Evolutionary conservation across 2,113 vertebrate genomes (phyloP), one percentile per base, ranked within the genome.

Genomic region (Grantiella picta): DNA sequence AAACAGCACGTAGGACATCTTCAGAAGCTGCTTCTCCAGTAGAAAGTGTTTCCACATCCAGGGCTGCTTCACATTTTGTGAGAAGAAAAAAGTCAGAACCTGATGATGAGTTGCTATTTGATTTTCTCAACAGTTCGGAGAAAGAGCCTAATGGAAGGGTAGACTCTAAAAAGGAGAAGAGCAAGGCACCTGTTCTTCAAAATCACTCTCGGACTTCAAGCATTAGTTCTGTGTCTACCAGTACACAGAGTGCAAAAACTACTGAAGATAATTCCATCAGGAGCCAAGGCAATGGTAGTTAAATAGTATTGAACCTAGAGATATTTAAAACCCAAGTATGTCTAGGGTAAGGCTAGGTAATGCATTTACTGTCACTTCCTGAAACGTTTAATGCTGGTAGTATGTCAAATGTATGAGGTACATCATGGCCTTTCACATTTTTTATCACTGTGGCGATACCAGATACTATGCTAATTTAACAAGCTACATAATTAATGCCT

Each of bases 41-140:
- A 53, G 97, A 98, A 82, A 91, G 56, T 19, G 25, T 91, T 18
- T 97, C 96, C 72, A 73, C 96, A 31, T 54, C 97, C 65, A 99
- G 98, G 96, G 91, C 97, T 60, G 98, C 98, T 2, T 98, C 98
- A 17, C 98, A 98, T 87, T 99, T 99, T 93, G 98, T 99, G 79
- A 98, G 99, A 96, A 98, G 98, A 77, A 99, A 98, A 97, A 99
- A 99, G 89, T 98, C 98, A 16, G 99, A 99, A 84, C 98, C 99
- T 73, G 98, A 99, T n/a, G 99, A 99, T 66, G 99, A 99, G 85
- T 97, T 99, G 89, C 98, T 99, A 0, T 99, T 99, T 98, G 98
- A 99, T 97, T 99, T 99, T 97, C 98, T 99, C 77, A 99, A 99
- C 96, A 99, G 99, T 95, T 98, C 99, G 0, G 99, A 99, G 65